Base-by-base conservation (phyloP, 2,888 invertebrate genomes). In the Sclerodermus sp. region DNA sequence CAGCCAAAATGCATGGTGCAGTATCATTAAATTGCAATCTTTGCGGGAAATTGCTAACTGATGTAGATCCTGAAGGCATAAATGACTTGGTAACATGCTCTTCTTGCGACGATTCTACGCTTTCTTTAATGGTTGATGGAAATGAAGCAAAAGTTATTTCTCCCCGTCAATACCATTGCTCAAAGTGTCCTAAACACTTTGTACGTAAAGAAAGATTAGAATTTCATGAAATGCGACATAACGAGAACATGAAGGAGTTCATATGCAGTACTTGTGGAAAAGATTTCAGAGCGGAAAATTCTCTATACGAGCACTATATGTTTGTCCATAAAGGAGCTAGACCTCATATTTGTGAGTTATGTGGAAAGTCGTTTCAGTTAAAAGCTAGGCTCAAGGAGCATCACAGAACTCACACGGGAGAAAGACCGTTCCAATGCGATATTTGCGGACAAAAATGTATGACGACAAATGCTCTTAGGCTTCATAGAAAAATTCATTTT, bases 271-370 rank as follows among this genome's bases (percentile, higher is more conserved):
- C 58, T 9, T 67, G 67, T n/a, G 58, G 62, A 1, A 59, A 67
- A 23, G 62, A 65, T 8, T 67, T 67, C 29, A 55, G 57, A 5
- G 60, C 63, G 1, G 67, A 67, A 23, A 60, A 68, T 32, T 58
- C 67, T 1, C 48, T 67, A 10, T 67, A 63, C 13, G 67, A 68
- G 17, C 68, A 67, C 48, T 67, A 67, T 36, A 43, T 67, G 4
- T 66, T 67, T n/a, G 63, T 66, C 40, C 66, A 67, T 41, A 67
- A 63, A 43, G 65, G 65, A 5, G 61, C 57, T 1, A 59, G 66
- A 12, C 66, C 66, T 14, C 61, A 65, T 13, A 49, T 66, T 3
- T 66, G 66, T 17, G 67, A 66, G 41, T n/a, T 62, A 3, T 66
- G 66, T 23, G 66, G 66, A 10, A 66, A 67, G 45, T 67, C 66